Percentiles rank a stretch among this genome's conserved stretches.
These are phyloP conservation scores for Picus viridis DNA, from an alignment of 2,797 vertebrate species.

Conservation along the genomic window DNA sequence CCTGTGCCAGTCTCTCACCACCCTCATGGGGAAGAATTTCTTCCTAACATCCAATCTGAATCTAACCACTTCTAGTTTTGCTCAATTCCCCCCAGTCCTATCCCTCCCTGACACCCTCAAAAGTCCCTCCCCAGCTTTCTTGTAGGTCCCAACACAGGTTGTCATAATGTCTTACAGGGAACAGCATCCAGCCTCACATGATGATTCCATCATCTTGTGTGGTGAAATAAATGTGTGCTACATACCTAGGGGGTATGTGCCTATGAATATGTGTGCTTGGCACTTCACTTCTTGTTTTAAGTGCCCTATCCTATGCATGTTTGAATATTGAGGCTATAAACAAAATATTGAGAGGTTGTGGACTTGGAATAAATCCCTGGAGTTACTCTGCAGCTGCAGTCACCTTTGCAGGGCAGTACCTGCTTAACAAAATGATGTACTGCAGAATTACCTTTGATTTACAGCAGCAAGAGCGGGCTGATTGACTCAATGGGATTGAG, in stretches of 20 bases:
- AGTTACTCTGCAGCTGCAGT: background rate
- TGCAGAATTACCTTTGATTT: conserved; percentile 50
- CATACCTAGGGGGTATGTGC: background rate
- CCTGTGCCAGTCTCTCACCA: no score
- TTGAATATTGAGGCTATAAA: background rate
- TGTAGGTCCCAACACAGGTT: background rate
- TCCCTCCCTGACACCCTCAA: no score
- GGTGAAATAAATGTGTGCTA: conserved; percentile 18
- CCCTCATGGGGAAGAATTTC: no score
- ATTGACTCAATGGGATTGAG: conserved; percentile 41
- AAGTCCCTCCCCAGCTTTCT: no score
- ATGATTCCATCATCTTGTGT: background rate
- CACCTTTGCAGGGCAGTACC: conserved; percentile 8
- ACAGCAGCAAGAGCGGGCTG: conserved; percentile 2
- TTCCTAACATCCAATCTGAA: no score
- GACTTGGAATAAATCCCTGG: background rate
- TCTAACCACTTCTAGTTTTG: no score
- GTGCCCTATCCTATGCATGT: no score
- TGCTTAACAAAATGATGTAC: background rate
- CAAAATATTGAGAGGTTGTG: background rate
- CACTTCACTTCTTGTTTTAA: background rate
- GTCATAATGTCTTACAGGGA: background rate
- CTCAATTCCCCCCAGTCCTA: no score
- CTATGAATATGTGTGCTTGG: background rate
- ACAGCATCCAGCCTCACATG: background rate